These are phyloP conservation scores for Meteorus cinctellus DNA, from an alignment of 2,888 invertebrate genomes.

Conservation along the genomic window DNA sequence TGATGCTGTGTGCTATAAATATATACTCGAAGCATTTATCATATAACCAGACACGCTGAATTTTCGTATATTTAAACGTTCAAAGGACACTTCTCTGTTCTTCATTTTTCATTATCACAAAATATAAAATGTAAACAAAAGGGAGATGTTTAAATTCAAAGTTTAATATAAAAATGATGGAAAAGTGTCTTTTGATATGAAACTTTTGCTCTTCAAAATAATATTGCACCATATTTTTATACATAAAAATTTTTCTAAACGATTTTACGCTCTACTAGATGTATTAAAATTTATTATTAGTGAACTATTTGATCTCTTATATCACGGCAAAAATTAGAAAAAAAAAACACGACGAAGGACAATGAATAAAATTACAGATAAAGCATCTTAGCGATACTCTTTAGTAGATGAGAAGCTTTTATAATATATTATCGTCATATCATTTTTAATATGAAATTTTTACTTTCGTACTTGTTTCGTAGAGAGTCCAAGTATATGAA, in stretches of 20 bases:
- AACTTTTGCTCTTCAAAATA: conserved; percentile 9
- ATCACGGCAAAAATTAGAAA: neutral
- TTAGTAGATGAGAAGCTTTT: conserved; percentile 8
- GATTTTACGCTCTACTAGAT: conserved; percentile 8
- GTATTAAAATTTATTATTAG: conserved; percentile 14
- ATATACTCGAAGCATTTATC: conserved; percentile 28
- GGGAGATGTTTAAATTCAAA: neutral
- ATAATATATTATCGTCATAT: conserved; percentile 1
- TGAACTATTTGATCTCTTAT: neutral
- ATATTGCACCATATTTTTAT: conserved; percentile 20
- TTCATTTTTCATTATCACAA: neutral
- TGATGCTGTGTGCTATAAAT: conserved; percentile 25
- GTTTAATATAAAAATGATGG: neutral
- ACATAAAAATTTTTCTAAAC: conserved; percentile 2
- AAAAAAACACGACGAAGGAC: neutral
- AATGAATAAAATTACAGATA: neutral
- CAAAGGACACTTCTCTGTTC: conserved; percentile 15
- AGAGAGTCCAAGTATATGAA: conserved; percentile 9
- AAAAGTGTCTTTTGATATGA: conserved; percentile 19
- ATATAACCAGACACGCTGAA: conserved; percentile 14
- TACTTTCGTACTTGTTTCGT: conserved; percentile 1
- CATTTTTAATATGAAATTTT: neutral
- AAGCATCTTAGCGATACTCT: neutral
- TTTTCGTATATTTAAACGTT: conserved; percentile 17
- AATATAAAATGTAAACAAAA: neutral